Evolutionary conservation across 2,113 vertebrate genomes (phyloP), one percentile per base, ranked within the genome.

Genomic region (Calidris pygmaea): DNA sequence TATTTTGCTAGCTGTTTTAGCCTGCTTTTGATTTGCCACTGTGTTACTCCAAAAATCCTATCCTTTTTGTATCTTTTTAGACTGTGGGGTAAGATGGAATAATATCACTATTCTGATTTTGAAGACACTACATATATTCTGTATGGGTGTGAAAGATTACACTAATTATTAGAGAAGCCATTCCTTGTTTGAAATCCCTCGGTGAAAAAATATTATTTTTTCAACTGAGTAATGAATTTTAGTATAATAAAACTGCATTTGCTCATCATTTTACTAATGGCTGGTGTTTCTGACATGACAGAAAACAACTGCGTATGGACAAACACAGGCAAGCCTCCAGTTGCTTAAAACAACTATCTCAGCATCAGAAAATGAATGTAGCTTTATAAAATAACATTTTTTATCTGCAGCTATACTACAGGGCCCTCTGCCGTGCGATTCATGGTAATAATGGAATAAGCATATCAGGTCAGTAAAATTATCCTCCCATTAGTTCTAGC

Each of bases 341-440:
- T 4, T 55, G n/a, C 67, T 91, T 73, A 43, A 87, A 92, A 87
- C 29, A 79, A 22, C 66, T 10, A 12, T 5, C 9, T 4, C 68
- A 62, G 87, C 37, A 65, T 48, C 17, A 63, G 83, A 12, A 47
- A 48, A 59, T 2, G 67, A 70, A 45, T 0, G 60, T 45, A 26
- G 76, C 55, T 90, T 91, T 56, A 8, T 3, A 23, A 73, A 65
- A 29, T 1, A 24, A 55, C 35, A 17, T 24, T 39, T 34, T 48
- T 58, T 4, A 37, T 19, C n/a, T 71, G 90, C 86, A 87, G 95
- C 70, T 97, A 90, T 95, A 63, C 89, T 45, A 92, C 91, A 70
- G 95, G 79, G 97, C 97, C 96, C 97, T 97, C 97, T 97, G 92
- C 97, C 20, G 96, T 70, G 93, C 48, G 7, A 78, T 32, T 21